These are phyloP conservation scores for Paratrypauchen microcephalus DNA, from an alignment of 2,797 vertebrate species.

Conservation along the genomic window DNA sequence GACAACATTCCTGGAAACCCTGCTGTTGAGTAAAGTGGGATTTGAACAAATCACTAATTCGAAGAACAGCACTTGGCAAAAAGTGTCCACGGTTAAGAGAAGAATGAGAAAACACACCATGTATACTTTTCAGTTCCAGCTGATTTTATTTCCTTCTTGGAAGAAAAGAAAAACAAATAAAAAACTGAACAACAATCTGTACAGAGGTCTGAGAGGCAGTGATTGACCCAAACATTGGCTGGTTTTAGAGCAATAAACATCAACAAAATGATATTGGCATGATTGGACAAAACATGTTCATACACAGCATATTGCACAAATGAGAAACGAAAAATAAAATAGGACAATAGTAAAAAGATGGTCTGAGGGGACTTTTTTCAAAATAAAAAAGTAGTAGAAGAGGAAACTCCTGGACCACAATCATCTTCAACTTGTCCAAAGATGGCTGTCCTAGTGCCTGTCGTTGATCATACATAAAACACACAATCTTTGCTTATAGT, in stretches of 20 bases:
- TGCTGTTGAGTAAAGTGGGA: background rate
- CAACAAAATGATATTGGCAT: conserved; percentile 84
- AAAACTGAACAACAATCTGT: conserved; percentile 85
- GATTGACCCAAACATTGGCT: conserved; percentile 97
- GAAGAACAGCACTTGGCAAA: background rate
- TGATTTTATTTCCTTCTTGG: conserved; percentile 99
- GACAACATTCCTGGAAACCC: background rate
- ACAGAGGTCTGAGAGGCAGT: conserved; percentile 99
- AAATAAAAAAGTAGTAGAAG: conserved; percentile 60
- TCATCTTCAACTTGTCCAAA: conserved; percentile 87
- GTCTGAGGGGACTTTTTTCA: conserved; percentile 55
- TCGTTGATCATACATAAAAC: conserved; percentile 96
- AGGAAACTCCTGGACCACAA: conserved; percentile 82
- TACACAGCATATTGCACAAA: conserved; percentile 99
- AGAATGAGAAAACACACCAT: background rate
- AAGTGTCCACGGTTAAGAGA: background rate
- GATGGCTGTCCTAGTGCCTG: conserved; percentile 95
- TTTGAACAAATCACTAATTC: background rate
- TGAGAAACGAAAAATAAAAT: conserved; percentile 83
- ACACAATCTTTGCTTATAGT: conserved; percentile 99
- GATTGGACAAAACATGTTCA: conserved; percentile 87
- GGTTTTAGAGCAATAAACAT: conserved; percentile 88
- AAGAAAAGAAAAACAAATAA: conserved; percentile 83
- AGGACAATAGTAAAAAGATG: conserved; percentile 71
- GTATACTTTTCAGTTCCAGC: conserved; percentile 97